Base-by-base conservation (phyloP, 2,113 vertebrate genomes). In the Oxyruncus cristatus region DNA sequence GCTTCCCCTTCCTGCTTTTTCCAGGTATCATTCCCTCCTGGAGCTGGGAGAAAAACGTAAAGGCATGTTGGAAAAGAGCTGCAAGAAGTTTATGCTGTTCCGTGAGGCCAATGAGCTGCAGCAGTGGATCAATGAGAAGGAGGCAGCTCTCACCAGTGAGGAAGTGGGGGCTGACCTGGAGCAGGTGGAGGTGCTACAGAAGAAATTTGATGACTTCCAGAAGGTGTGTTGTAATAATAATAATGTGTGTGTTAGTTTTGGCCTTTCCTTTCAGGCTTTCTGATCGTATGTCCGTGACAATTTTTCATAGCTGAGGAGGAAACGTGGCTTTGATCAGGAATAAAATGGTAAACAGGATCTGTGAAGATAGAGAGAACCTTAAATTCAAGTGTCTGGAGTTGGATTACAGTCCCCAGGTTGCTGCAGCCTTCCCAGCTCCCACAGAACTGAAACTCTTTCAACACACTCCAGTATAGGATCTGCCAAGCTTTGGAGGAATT, bases 141-240 rank as follows among this genome's bases (percentile, higher is more conserved):
- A 99, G 92, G 96, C 98, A 2, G 98, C 99, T 0, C 98, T 99
- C 79, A 99, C 99, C 7, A 99, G 97, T 5, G 99, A 99, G 85
- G 99, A 99, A 95, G 97, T 99, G 1, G 99, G 99, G n/a, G 98
- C 99, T 1, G 99, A 99, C 93, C 95, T 99, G 97, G 99, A 99
- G 97, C 99, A 99, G 96, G 99, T 99, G 7, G 99, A 99, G 94
- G 99, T 99, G 95, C 97, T 99, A 24, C 99, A 99, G 98, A 99
- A 99, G 98, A 99, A 99, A 96, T 99, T 99, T 33, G 99, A 99
- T 12, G 99, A 99, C 96, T 99, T 99, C 97, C 99, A 99, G 98
- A 99, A 99, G 99, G 99, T 99, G 89, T 9, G 77, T 73, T 32
- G 19, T 37, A 23, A 23, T 21, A 62, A 61, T n/a, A 58, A 1